Percentiles rank a stretch among this genome's conserved stretches.
Conservation (phyloP, 2,888 invertebrate genomes). For the Amphiduros pacificus region DNA sequence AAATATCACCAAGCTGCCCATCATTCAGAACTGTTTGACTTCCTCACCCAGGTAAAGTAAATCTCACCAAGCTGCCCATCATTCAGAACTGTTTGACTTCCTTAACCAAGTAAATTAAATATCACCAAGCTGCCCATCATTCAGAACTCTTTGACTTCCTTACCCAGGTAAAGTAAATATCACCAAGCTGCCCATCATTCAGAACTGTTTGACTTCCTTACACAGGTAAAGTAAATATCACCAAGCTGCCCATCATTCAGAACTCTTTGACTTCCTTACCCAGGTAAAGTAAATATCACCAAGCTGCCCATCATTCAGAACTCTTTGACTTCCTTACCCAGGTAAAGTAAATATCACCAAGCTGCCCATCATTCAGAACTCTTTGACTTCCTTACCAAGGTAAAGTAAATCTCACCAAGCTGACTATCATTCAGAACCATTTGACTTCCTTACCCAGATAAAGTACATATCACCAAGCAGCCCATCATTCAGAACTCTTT, state of each 20-base stretch:
- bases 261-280: constrained; percentile 77
- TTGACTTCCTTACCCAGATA: constrained; percentile 70
- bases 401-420: constrained; percentile 65
- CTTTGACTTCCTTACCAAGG: constrained; percentile 72
- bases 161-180: constrained; percentile 64
- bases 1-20: constrained; percentile 76
- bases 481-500: constrained; percentile 81
- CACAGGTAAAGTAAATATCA: constrained; percentile 63
- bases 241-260: constrained; percentile 76
- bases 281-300: constrained; percentile 62
- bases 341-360: constrained; percentile 62
- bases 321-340: constrained; percentile 76
- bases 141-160: constrained; percentile 79
- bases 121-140: constrained; percentile 74
- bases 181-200: constrained; percentile 76
- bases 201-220: constrained; percentile 77
- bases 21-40: constrained; percentile 78
- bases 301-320: constrained; percentile 77
- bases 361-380: constrained; percentile 80
- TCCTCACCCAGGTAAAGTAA: constrained; percentile 65
- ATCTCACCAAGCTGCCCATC: constrained; percentile 72
- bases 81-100: constrained; percentile 78
- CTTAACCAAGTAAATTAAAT: constrained; percentile 66
- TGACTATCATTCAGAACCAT: constrained; percentile 79
- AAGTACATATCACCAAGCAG: constrained; percentile 69